These are phyloP conservation scores for Toxotes lorentzi DNA, from an alignment of 2,797 vertebrate genomes.

Conservation along the genomic window DNA sequence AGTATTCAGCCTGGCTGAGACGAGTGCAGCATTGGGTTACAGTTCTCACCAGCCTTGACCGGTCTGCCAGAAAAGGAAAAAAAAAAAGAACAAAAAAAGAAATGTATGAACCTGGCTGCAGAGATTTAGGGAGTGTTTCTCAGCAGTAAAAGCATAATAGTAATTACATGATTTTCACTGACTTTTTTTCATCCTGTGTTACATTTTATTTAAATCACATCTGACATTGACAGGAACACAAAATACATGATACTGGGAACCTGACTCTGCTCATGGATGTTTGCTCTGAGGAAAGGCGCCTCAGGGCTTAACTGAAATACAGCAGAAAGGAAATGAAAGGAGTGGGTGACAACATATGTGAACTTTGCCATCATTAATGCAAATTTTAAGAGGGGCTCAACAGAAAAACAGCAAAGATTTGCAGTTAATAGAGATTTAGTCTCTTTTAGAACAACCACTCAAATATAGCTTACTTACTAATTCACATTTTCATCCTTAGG, in stretches of 20 bases:
- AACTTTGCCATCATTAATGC: background rate
- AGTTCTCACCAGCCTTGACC: conserved; percentile 41
- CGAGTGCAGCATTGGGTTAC: conserved; percentile 23
- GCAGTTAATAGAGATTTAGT: background rate
- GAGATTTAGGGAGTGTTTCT: background rate
- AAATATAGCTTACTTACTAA: background rate
- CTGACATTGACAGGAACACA: background rate
- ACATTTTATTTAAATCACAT: background rate
- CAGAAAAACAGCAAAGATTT: background rate
- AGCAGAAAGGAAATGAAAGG: conserved; percentile 7
- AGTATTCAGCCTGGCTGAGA: conserved; percentile 47
- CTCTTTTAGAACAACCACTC: background rate
- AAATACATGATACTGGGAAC: background rate
- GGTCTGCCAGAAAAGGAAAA: background rate
- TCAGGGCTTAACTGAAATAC: background rate
- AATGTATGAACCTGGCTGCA: background rate
- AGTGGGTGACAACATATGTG: background rate
- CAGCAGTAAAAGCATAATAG: too few relatives aligned
- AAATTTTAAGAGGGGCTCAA: background rate
- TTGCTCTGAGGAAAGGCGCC: background rate
- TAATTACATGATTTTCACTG: background rate
- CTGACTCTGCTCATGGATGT: background rate
- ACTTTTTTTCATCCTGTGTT: background rate
- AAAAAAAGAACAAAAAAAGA: background rate
- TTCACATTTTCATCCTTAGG: too few relatives aligned